Evolutionary conservation across 2,113 vertebrate species (phyloP).

Genomic region (Bambusicola thoracicus): DNA sequence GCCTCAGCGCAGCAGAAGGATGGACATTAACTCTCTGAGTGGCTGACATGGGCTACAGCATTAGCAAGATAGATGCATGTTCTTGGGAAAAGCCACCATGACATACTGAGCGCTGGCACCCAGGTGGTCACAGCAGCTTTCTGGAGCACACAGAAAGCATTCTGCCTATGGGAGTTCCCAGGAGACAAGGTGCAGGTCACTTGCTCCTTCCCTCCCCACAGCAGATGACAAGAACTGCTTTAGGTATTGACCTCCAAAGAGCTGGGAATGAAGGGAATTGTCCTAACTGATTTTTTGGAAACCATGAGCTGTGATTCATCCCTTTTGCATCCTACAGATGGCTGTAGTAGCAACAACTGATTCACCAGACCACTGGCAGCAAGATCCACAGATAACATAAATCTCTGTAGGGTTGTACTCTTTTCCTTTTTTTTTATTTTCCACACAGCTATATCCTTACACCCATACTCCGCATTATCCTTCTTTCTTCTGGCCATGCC

Average conservation of each 20-base stretch:
- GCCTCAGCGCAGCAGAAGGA: not conserved
- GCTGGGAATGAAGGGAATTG: not conserved
- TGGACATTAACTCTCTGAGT: rapidly evolving
- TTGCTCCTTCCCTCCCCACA: not conserved
- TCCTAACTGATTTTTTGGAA: not conserved
- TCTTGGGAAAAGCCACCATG: not conserved
- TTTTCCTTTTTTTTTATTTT: not conserved
- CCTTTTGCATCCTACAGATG: not conserved
- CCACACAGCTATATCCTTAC: not conserved
- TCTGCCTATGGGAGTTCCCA: not conserved
- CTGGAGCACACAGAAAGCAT: rapidly evolving
- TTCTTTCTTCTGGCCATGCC: not conserved
- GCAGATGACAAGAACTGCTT: rapidly evolving
- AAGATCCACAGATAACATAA: not conserved
- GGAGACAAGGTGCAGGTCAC: not conserved
- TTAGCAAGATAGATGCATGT: rapidly evolving
- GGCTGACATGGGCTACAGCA: not conserved
- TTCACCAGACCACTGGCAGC: not conserved
- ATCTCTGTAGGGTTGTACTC: not conserved
- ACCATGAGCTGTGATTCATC: not conserved
- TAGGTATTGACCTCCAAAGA: not conserved
- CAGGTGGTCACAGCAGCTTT: not conserved
- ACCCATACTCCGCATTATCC: not conserved
- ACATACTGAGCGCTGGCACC: rapidly evolving
- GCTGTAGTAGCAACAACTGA: not conserved